Evolutionary conservation across 2,113 vertebrate genomes (phyloP).

Genomic region (Camarhynchus parvulus): DNA sequence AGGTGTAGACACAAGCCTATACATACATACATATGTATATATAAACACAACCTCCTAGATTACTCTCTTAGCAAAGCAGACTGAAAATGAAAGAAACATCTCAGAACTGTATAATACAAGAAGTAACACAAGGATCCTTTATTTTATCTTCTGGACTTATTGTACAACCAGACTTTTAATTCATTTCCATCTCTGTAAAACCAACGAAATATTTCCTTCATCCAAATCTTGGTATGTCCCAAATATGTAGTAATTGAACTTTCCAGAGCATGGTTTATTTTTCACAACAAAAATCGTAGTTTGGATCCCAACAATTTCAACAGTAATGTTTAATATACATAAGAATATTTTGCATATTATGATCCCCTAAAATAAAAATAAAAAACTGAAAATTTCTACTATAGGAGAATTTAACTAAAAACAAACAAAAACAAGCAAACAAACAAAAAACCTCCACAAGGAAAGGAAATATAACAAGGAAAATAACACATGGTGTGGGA

Average conservation of each 20-base stretch:
- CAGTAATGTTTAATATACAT: not conserved
- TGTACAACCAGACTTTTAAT: not conserved
- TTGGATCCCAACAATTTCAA: not conserved
- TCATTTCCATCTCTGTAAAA: not conserved
- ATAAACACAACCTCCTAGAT: not conserved
- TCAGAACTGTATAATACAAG: not conserved
- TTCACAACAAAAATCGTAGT: not conserved
- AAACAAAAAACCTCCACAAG: not conserved
- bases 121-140: not conserved
- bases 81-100: not conserved
- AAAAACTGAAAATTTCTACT: not conserved
- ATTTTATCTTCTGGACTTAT: not conserved
- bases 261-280: not conserved
- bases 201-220: not conserved
- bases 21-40: accelerated
- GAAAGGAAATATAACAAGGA: not conserved
- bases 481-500: not conserved
- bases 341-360: not conserved
- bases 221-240: not conserved
- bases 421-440: not conserved
- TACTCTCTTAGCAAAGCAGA: not conserved
- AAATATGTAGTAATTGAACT: not conserved
- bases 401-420: not conserved
- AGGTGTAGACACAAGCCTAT: not conserved
- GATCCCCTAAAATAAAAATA: not conserved